Evolutionary conservation across 1,140 invertebrate genomes (phyloP), one percentile per base, ranked within the genome.

Genomic region (Cydia splendana): DNA sequence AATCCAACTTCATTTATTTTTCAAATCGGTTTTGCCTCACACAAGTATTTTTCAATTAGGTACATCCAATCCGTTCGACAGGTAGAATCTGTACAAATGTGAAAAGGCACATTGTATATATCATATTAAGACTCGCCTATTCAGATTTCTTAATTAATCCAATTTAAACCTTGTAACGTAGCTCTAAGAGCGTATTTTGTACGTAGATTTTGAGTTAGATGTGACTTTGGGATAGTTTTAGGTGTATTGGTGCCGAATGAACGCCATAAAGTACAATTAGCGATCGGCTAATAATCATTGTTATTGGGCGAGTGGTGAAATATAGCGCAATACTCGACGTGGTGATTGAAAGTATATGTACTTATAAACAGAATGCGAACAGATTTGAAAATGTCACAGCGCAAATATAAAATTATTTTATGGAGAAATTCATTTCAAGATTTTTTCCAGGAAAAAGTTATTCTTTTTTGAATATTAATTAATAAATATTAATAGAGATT

Each of bases 1-100:
- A 18, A n/a, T n/a, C 1, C 51, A 53, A 53, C 48, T 5, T 1
- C 45, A 13, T 53, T 53, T 53, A 53, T 18, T 48, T 12, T 48
- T 53, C 13, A 12, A 48, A 53, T 53, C 10, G 0, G 0, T 18
- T 53, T 53, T 53, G 4, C 48, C n/a, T 53, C 51, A 51, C 15
- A 53, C 15, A n/a, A 69, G 30, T 69, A 69, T 69, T 69, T 69
- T 69, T 38, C 65, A 69, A 69, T 69, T 69, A n/a, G n/a, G n/a
- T n/a, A 69, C 65, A 28, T 24, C 65, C 65, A 69, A 69, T 34
- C 3, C 0, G 30, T 69, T 69, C 12, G 30, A 34, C 65, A 69
- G 65, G 12, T 69, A 15, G 13, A 69, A 69, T 69, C 65, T 69
- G 65, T 69, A 34, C 30, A 28, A 28, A 65, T 69, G 28, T 38